Conservation (phyloP, 2,113 vertebrate species). For the Burhinus oedicnemus region DNA sequence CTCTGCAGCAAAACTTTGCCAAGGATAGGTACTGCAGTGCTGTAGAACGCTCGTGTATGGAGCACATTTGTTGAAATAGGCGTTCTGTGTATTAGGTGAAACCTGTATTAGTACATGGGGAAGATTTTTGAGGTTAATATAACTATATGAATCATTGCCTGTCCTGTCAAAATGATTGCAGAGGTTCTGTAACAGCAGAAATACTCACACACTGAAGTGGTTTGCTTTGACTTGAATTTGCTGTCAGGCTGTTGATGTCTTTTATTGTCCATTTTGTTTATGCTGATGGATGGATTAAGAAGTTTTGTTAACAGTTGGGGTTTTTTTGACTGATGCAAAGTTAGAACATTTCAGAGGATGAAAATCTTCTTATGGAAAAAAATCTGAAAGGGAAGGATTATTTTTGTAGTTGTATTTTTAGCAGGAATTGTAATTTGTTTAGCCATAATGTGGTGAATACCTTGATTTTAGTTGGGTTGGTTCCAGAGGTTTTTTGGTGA, state of each 20-base stretch:
- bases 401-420: neutral
- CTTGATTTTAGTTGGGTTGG: neutral
- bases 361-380: neutral
- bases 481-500: neutral
- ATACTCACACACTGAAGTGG: neutral
- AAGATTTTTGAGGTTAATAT: neutral
- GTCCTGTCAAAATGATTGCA: neutral
- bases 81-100: neutral
- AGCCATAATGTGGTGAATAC: neutral
- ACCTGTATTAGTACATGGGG: neutral
- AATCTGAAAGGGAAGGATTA: neutral
- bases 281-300: neutral
- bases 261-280: neutral
- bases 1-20: neutral
- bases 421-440: neutral
- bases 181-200: neutral
- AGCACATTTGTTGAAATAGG: neutral
- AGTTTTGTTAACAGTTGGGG: neutral
- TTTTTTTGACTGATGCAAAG: neutral
- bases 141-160: neutral
- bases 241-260: neutral
- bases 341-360: neutral
- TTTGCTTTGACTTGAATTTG: neutral
- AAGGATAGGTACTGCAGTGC: neutral
- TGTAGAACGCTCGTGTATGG: fast-evolving